Base-by-base conservation (phyloP, 2,888 invertebrate species). In the Teinopalpus imperialis region DNA sequence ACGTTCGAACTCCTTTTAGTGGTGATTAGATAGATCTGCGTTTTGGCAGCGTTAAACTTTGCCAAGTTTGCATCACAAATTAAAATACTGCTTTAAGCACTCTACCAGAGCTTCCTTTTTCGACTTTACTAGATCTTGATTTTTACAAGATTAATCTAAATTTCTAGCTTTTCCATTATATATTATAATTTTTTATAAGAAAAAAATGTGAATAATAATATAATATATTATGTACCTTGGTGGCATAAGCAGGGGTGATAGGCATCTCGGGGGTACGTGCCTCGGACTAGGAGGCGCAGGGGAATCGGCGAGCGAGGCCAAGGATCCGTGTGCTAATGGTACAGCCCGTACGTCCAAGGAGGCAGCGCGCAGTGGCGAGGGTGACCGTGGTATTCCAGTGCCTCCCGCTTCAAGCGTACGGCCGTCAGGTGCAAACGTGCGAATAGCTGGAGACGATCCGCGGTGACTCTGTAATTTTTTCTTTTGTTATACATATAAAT, bases 401-500 rank as follows among this genome's bases (percentile, higher is more conserved):
- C 77, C 57, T 49, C 86, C 81, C 41, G 83, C 90, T 51, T 89
- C 89, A 1, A 89, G 68, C 1, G 93, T 91, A 9, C 94, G 92
- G 0, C 95, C 95, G 66, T 95, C 95, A 0, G 95, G 95, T 10
- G 94, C 95, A 62, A 94, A 95, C 0, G 95, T 94, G 53, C 95
- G 91, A 56, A 95, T 95, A 56, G 95, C 95, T 0, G 95, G 95
- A 0, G 95, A 95, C 0, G 95, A 94, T 3, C 94, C 95, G 26
- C 95, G 93, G 66, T 94, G 94, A 56, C 92, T 92, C 91, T 93
- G 76, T 1, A 54, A 56, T 41, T n/a, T n/a, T n/a, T n/a, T n/a
- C n/a, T n/a, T n/a, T n/a, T n/a, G n/a, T n/a, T n/a, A n/a, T n/a
- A n/a, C n/a, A n/a, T n/a, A n/a, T n/a, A n/a, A n/a, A n/a, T n/a